These are phyloP conservation scores for Cotesia chilonis DNA, from an alignment of 1,140 invertebrate genomes.

Conservation along the genomic window DNA sequence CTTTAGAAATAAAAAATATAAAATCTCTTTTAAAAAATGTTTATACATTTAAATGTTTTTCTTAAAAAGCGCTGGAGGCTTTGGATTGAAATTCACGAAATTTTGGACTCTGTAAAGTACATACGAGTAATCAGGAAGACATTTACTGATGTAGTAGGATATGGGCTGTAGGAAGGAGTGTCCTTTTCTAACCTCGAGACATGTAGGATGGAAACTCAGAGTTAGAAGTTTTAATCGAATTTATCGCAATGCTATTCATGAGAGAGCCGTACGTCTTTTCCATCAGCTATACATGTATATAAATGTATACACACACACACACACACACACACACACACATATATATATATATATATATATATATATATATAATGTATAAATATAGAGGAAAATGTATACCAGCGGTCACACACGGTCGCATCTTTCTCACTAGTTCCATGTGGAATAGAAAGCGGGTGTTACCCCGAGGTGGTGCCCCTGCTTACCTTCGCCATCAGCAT, in stretches of 20 bases:
- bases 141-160: too few species aligned
- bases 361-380: slow-evolving; percentile 40
- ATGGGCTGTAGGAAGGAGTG: neutral
- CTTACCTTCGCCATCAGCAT: slow-evolving; percentile 25
- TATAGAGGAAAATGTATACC: slow-evolving; percentile 12
- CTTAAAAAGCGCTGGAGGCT: too few species aligned
- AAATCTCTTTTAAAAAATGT: too few species aligned
- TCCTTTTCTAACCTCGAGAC: slow-evolving; percentile 4
- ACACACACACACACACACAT: too few species aligned
- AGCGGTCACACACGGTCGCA: slow-evolving; percentile 33
- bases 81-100: too few species aligned
- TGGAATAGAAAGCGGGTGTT: neutral
- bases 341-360: too few species aligned
- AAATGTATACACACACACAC: neutral
- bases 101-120: too few species aligned
- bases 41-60: too few species aligned
- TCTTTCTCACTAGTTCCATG: slow-evolving; percentile 11
- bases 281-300: slow-evolving; percentile 54
- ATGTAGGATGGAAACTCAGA: slow-evolving; percentile 28
- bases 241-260: slow-evolving; percentile 66
- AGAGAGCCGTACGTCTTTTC: slow-evolving; percentile 61
- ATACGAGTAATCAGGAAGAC: too few species aligned
- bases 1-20: too few species aligned
- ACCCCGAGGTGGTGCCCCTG: slow-evolving; percentile 20
- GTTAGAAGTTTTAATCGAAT: slow-evolving; percentile 64